Percentiles rank a stretch among this genome's conserved stretches.
Conservation (phyloP, 2,888 invertebrate genomes). For the Acrobasis repandana region DNA sequence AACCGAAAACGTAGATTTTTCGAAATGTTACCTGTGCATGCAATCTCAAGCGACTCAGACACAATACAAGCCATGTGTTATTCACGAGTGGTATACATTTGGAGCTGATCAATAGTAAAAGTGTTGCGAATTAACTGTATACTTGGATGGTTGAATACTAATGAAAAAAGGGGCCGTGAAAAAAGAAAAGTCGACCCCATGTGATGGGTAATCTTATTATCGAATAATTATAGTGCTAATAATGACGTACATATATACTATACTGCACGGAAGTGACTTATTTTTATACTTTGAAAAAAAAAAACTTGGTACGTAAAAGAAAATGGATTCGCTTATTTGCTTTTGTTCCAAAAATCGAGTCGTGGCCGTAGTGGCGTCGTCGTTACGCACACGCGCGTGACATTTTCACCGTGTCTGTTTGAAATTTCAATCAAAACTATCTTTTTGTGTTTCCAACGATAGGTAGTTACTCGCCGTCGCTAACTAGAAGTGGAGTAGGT, state of each 20-base stretch:
- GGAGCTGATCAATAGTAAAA: slow-evolving; percentile 8
- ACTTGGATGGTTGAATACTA: background rate
- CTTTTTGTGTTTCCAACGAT: slow-evolving; percentile 27
- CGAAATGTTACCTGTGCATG: slow-evolving; percentile 1
- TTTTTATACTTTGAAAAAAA: background rate
- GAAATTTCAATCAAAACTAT: slow-evolving; percentile 26
- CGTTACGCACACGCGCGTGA: slow-evolving; percentile 31
- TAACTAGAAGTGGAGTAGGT: slow-evolving; percentile 38
- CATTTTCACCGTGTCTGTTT: slow-evolving; percentile 28
- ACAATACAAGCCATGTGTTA: background rate
- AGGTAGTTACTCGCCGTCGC: slow-evolving; percentile 11
- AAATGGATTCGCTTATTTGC: slow-evolving; percentile 4
- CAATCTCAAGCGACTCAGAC: background rate
- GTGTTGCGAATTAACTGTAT: slow-evolving; percentile 9
- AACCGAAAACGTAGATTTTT: background rate
- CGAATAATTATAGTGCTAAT: background rate
- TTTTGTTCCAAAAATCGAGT: slow-evolving; percentile 22
- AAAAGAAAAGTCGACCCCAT: background rate
- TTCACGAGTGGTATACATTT: slow-evolving; percentile 9
- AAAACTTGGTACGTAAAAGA: background rate
- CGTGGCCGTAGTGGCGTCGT: background rate
- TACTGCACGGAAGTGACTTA: background rate
- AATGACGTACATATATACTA: background rate
- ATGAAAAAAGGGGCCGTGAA: background rate
- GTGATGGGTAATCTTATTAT: background rate